A percentile compares a stretch with the other conserved stretches of the same genome.
Conservation (phyloP, 1,140 invertebrate species). For the Oscheius sp. region DNA sequence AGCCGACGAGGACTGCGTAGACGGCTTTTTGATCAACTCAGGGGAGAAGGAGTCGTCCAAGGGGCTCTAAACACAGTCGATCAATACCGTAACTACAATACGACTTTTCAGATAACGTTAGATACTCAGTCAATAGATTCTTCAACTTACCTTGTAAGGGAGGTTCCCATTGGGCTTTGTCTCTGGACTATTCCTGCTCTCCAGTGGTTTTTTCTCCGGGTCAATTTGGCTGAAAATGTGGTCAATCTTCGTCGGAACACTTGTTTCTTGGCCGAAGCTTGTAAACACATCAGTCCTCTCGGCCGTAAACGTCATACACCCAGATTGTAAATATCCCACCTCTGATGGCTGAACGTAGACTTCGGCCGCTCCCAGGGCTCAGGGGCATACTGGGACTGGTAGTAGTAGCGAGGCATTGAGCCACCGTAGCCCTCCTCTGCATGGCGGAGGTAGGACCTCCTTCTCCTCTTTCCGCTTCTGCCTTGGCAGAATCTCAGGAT, state of each 20-base stretch:
- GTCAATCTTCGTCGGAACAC: neutral
- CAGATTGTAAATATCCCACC: neutral
- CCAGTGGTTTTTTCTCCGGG: neutral
- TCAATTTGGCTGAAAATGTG: neutral
- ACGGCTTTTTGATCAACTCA: neutral
- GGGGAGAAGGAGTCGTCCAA: neutral
- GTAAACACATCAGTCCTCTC: neutral
- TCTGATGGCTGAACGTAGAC: constrained; percentile 15
- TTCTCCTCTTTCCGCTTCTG: neutral
- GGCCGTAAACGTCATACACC: no score
- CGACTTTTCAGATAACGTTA: no score
- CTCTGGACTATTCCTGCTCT: constrained; percentile 4
- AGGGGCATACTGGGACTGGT: constrained; percentile 32
- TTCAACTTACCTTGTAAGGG: neutral
- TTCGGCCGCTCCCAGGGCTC: constrained; percentile 36
- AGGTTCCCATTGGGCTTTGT: neutral
- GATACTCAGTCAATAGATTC: no score
- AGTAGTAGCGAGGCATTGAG: constrained; percentile 24
- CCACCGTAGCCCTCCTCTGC: constrained; percentile 19
- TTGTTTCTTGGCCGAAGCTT: neutral
- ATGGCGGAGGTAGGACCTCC: neutral
- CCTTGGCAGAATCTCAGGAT: neutral
- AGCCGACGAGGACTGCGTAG: neutral
- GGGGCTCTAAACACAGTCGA: no score
- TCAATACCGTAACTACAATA: no score